Conservation (phyloP, 2,797 vertebrate genomes). For the Diplodus sargus region DNA sequence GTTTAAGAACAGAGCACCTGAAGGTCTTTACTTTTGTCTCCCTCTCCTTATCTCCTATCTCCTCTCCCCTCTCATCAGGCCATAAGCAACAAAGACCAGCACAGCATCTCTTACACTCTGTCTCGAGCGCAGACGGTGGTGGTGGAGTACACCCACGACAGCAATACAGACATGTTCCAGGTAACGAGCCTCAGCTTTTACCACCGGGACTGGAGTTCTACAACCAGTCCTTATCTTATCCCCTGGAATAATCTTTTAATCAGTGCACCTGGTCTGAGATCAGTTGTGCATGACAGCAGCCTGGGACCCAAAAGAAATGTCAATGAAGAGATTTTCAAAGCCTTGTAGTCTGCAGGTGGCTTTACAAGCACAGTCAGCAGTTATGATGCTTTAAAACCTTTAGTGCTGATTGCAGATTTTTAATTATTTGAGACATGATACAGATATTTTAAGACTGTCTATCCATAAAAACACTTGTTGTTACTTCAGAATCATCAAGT, state of each 20-base stretch:
- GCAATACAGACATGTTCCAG: constrained; percentile 99
- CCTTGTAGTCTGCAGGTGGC: neutral
- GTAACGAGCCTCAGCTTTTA: constrained; percentile 77
- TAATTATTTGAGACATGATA: neutral
- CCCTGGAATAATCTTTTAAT: neutral
- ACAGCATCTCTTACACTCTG: constrained; percentile 98
- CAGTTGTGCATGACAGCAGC: neutral
- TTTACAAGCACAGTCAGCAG: constrained; percentile 2
- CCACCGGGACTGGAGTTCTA: constrained; percentile 24
- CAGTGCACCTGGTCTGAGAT: neutral
- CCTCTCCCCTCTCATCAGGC: constrained; percentile 83
- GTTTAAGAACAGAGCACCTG: neutral
- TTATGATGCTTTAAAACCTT: neutral
- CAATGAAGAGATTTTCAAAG: neutral
- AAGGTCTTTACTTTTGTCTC: neutral
- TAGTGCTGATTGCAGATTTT: neutral
- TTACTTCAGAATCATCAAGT: neutral
- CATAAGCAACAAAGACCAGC: constrained; percentile 99
- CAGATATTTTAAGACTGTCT: neutral
- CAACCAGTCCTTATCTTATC: constrained; percentile 22
- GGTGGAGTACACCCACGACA: constrained; percentile 98
- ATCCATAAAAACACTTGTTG: neutral
- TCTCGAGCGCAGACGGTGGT: constrained; percentile 97
- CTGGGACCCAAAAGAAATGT: neutral
- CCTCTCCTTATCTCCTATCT: neutral